These are phyloP conservation scores for Brachyptera risi DNA, from an alignment of 2,888 invertebrate genomes.

Conservation along the genomic window DNA sequence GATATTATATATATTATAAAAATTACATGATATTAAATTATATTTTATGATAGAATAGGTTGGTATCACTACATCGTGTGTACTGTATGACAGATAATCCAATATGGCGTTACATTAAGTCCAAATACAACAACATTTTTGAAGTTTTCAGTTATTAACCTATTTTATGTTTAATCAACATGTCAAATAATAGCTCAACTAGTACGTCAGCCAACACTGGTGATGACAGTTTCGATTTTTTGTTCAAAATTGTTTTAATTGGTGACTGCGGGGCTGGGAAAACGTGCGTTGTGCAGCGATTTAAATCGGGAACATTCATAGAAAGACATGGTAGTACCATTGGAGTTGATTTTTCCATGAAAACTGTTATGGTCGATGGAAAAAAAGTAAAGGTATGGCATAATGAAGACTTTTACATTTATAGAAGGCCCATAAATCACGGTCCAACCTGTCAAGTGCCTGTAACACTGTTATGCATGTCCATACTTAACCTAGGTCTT, in stretches of 20 bases:
- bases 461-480: not conserved
- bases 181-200: conserved; percentile 8
- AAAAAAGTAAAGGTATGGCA: conserved; percentile 85
- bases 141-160: too few species aligned
- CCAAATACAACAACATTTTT: too few species aligned
- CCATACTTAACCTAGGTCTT: not conserved
- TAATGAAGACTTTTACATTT: not conserved
- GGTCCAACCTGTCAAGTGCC: not conserved
- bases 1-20: too few species aligned
- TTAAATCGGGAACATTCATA: conserved; percentile 92
- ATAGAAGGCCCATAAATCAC: not conserved
- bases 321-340: conserved; percentile 96
- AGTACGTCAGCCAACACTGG: conserved; percentile 12
- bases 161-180: too few species aligned
- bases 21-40: too few species aligned
- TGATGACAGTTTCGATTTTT: conserved; percentile 85
- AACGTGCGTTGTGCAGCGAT: conserved; percentile 92
- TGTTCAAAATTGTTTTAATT: conserved; percentile 92
- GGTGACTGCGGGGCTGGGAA: conserved; percentile 90
- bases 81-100: too few species aligned
- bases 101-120: too few species aligned
- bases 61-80: too few species aligned
- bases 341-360: conserved; percentile 98
- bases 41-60: too few species aligned
- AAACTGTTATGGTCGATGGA: conserved; percentile 88